Evolutionary conservation across 2,113 vertebrate species (phyloP).

Genomic region (Anarrhichthys ocellatus): DNA sequence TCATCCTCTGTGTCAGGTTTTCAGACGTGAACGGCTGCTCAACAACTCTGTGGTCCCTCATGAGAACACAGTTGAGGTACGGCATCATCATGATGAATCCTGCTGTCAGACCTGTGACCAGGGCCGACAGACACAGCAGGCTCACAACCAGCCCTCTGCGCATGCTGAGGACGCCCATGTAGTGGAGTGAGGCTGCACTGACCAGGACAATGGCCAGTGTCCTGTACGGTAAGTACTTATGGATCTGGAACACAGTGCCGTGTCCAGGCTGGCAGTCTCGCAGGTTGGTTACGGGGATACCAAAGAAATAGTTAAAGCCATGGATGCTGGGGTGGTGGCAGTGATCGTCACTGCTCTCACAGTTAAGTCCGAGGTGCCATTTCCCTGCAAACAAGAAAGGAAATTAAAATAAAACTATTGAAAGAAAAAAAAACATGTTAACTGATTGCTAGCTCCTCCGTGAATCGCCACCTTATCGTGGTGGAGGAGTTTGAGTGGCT

Average conservation of each 20-base stretch:
- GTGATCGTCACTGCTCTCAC: slow-evolving; percentile 85
- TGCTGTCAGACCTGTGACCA: background rate
- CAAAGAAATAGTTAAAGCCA: slow-evolving; percentile 91
- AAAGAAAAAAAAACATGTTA: too few species aligned
- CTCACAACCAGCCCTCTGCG: slow-evolving; percentile 32
- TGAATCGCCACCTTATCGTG: too few species aligned
- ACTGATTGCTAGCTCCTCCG: too few species aligned
- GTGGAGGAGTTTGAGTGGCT: too few species aligned
- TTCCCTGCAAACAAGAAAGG: slow-evolving; percentile 79
- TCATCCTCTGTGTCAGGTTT: slow-evolving; percentile 88
- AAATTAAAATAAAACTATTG: background rate
- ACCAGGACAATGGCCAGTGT: slow-evolving; percentile 44
- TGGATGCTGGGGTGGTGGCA: slow-evolving; percentile 91
- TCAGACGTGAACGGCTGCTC: slow-evolving; percentile 87
- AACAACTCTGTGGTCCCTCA: slow-evolving; percentile 81
- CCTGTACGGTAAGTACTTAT: slow-evolving; percentile 53
- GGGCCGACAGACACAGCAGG: slow-evolving; percentile 36
- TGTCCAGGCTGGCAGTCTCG: slow-evolving; percentile 87
- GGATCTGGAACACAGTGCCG: slow-evolving; percentile 81
- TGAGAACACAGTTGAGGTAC: slow-evolving; percentile 90
- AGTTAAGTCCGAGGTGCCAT: slow-evolving; percentile 93
- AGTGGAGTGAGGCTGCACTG: slow-evolving; percentile 62
- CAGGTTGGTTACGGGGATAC: slow-evolving; percentile 87
- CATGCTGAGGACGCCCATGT: slow-evolving; percentile 60
- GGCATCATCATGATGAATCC: slow-evolving; percentile 80